These are phyloP conservation scores for Tenebrio molitor DNA, from an alignment of 1,140 invertebrate species.

Conservation along the genomic window DNA sequence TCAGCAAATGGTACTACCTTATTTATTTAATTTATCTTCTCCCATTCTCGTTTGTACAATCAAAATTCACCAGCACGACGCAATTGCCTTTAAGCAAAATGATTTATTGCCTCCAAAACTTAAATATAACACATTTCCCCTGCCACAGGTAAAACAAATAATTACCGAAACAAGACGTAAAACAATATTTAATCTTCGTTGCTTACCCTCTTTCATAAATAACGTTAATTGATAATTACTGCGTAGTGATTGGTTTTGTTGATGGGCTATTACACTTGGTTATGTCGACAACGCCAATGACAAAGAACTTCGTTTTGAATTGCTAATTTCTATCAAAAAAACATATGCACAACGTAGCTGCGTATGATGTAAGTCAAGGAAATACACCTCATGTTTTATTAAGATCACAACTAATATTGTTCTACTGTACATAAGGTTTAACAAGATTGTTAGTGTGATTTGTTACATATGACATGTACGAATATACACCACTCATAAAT, in stretches of 20 bases:
- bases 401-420: constrained; percentile 10
- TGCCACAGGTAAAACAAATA: constrained; percentile 34
- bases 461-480: constrained; percentile 6
- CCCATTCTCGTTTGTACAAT: constrained; percentile 28
- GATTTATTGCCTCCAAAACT: constrained; percentile 25
- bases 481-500: constrained; percentile 6
- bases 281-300: neutral
- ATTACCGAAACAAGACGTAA: constrained; percentile 34
- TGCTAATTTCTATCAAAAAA: constrained; percentile 12
- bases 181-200: constrained; percentile 24
- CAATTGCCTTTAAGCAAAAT: constrained; percentile 34
- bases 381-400: neutral
- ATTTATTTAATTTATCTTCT: constrained; percentile 22
- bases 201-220: constrained; percentile 22
- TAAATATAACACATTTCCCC: constrained; percentile 35
- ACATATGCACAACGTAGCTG: neutral
- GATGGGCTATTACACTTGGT: constrained; percentile 13
- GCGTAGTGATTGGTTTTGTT: constrained; percentile 10
- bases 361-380: neutral
- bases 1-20: neutral
- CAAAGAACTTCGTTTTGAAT: constrained; percentile 5
- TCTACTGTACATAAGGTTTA: constrained; percentile 18
- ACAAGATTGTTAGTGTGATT: constrained; percentile 16
- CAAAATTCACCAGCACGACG: constrained; percentile 32
- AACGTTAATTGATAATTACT: constrained; percentile 34